phyloP scores from a whole-genome alignment of 2,113 vertebrate species.

The Hippocampus abdominalis region DNA sequence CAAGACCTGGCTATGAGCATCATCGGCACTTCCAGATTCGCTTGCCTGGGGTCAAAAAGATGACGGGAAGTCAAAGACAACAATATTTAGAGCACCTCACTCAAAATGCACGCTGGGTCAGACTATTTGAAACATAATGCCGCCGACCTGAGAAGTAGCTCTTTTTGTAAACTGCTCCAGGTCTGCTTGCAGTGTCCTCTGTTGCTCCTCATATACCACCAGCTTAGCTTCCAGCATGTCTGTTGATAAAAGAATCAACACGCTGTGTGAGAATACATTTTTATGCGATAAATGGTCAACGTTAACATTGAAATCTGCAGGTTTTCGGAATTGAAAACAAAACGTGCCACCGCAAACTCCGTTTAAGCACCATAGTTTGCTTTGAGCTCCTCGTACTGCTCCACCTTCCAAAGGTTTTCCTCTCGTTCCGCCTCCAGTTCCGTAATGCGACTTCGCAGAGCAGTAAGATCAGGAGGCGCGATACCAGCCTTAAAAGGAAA shows the following conservation, averaged over 20 bases:
- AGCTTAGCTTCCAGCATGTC: constrained; percentile 81
- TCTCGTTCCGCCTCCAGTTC: constrained; percentile 78
- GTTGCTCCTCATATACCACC: constrained; percentile 85
- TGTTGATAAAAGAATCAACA: constrained; percentile 30
- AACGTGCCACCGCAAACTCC: neutral
- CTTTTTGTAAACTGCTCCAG: constrained; percentile 87
- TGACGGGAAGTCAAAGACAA: neutral
- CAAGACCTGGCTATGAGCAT: constrained; percentile 80
- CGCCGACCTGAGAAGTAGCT: constrained; percentile 82
- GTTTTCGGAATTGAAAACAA: neutral
- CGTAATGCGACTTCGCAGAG: constrained; percentile 67
- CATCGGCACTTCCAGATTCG: constrained; percentile 84
- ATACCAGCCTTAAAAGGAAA: constrained; percentile 65
- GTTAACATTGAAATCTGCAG: neutral
- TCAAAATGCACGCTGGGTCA: neutral
- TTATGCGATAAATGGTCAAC: neutral
- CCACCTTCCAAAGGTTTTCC: constrained; percentile 76
- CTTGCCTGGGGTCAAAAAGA: constrained; percentile 67
- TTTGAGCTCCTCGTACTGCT: constrained; percentile 74
- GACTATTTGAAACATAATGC: neutral
- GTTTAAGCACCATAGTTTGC: constrained; percentile 77
- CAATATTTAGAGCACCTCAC: neutral
- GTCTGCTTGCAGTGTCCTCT: constrained; percentile 84
- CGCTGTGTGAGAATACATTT: neutral
- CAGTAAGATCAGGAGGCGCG: constrained; percentile 60